Evolutionary conservation across 2,797 vertebrate species (phyloP), one percentile per base, ranked within the genome.

Genomic region (Kryptolebias ocellatus): DNA sequence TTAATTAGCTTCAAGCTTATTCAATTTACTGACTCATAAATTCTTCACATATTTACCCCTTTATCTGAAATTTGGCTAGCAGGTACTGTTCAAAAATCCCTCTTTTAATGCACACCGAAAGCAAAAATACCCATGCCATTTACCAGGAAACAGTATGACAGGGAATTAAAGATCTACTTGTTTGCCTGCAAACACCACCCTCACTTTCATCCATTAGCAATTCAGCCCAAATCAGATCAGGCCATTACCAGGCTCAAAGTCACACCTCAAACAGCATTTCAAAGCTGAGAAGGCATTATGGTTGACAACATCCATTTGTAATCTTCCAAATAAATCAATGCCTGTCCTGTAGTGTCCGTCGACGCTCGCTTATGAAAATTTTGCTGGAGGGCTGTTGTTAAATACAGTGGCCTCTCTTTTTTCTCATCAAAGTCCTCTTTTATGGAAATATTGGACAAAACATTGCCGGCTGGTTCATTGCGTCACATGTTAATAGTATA

Each of bases 141-240:
- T 4, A 58, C 27, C 50, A 51, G 27, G 45, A 63, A 74, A 72
- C 67, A 59, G 45, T 27, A 52, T 61, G 60, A 70, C 63, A 17
- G 18, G n/a, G 46, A 76, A 80, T 84, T 54, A 77, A 76, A 85
- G 66, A 75, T 79, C 31, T 57, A 50, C 60, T 76, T 73, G 72
- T 71, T 83, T 72, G 58, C 73, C 67, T 74, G 51, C 31, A 78
- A 80, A 77, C 56, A 84, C 68, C 65, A 37, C 72, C 68, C 68
- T 81, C 63, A 47, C 76, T 87, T 84, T 79, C 62, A 70, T 81
- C 78, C 72, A 85, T 87, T 89, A 86, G 65, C 74, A 70, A 80
- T 78, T 80, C 70, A 72, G 62, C 77, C 51, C 62, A 74, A 81
- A 87, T 87, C 65, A 75, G 72, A 82, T 84, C 62, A 85, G 70